Evolutionary conservation across 2,113 vertebrate genomes (phyloP), one percentile per base, ranked within the genome.

Genomic region (Lota lota): DNA sequence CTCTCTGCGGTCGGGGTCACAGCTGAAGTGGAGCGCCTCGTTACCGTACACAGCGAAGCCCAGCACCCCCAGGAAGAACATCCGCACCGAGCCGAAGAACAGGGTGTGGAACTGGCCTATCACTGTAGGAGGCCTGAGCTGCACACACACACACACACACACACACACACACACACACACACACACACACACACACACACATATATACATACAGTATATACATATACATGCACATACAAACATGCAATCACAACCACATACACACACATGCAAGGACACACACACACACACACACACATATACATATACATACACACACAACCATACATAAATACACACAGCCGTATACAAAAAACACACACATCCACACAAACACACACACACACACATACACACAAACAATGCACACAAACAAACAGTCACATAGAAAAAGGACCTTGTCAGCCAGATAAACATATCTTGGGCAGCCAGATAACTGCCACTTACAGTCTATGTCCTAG

Each of bases 11-110:
- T 94, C 94, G 0, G 93, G 93, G 68, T 95, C 93, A 57, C 94
- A 96, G 83, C 94, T 96, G 90, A 97, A 97, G 88, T 95, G 94
- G 70, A 96, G 90, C 7, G 92, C 94, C 72, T 96, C 93, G 54
- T 96, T 95, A 68, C 94, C 94, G 21, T 96, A 95, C 74, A 95
- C 93, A 1, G 93, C 94, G 78, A 94, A 96, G 60, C 94, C 94
- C 78, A 95, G 87, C 75, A 95, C 91, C 0, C 94, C 93, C 22
- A 95, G 91, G 73, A 93, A 95, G 87, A 95, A 94, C 90, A 93
- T 93, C 67, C 87, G 80, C 66, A 95, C 92, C 0, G 91, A 96
- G 67, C 94, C 94, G 78, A 95, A 97, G 91, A 95, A 96, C 84
- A 94, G 90, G 17, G 93, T 94, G 86, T 95, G 94, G 91, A 95